Conservation (phyloP, 2,888 invertebrate genomes). For the Phanerotoma sp. region DNA sequence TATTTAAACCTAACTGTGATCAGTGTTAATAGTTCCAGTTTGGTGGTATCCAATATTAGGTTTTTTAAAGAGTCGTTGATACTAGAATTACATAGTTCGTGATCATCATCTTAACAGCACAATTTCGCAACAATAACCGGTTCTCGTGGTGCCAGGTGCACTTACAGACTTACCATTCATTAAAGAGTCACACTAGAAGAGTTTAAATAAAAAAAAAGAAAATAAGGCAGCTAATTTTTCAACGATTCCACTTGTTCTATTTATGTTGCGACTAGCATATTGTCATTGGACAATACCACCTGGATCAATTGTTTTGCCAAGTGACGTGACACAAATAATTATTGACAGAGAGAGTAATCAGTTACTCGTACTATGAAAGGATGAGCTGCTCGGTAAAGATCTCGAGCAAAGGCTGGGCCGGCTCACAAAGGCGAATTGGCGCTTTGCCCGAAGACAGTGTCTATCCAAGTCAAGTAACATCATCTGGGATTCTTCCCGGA, state of each 20-base stretch:
- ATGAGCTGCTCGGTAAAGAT: conserved; percentile 56
- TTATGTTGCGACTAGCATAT: conserved; percentile 6
- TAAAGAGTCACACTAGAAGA: not conserved
- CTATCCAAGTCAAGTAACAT: conserved; percentile 26
- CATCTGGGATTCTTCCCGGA: conserved; percentile 10
- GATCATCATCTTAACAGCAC: conserved; percentile 3
- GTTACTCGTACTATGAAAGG: conserved; percentile 43
- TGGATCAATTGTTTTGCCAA: conserved; percentile 2
- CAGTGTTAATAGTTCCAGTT: too few species aligned
- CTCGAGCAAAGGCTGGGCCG: conserved; percentile 53
- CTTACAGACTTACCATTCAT: conserved; percentile 19
- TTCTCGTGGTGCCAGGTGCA: conserved; percentile 16
- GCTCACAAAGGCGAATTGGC: conserved; percentile 51
- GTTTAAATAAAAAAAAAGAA: conserved; percentile 8
- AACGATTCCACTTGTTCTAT: conserved; percentile 8
- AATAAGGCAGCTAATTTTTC: conserved; percentile 26
- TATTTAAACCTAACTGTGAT: too few species aligned
- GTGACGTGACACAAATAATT: conserved; percentile 1
- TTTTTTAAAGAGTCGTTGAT: conserved; percentile 10
- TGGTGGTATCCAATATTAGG: conserved; percentile 1
- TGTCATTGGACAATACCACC: conserved; percentile 13
- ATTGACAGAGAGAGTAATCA: not conserved
- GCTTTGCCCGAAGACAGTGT: conserved; percentile 48
- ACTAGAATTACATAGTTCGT: too few species aligned
- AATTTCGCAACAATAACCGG: conserved; percentile 13